These are phyloP conservation scores for Siniperca undulata DNA, from an alignment of 2,797 vertebrate species.

Conservation along the genomic window DNA sequence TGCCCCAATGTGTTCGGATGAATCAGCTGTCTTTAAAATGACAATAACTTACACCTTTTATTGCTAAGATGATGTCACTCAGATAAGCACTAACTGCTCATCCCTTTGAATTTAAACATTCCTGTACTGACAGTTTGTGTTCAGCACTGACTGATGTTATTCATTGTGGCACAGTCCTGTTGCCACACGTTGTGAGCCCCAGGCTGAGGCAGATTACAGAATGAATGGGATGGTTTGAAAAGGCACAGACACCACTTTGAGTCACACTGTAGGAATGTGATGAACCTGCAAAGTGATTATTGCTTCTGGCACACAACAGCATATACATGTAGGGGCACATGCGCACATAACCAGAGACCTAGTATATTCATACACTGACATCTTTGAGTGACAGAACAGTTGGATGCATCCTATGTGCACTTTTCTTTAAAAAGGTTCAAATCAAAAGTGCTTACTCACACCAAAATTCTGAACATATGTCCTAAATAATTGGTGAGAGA, in stretches of 20 bases:
- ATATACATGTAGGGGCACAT: conserved; percentile 17
- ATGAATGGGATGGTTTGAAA: conserved; percentile 77
- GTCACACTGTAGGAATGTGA: conserved; percentile 85
- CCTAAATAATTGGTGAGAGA: conserved; percentile 18
- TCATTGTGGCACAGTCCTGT: conserved; percentile 32
- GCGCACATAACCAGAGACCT: background rate
- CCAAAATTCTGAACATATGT: conserved; percentile 53
- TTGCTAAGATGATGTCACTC: background rate
- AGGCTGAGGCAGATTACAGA: conserved; percentile 72
- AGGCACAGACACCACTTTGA: conserved; percentile 70
- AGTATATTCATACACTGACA: background rate
- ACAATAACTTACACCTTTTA: background rate
- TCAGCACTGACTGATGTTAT: conserved; percentile 32
- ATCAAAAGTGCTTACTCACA: conserved; percentile 62
- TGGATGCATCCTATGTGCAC: background rate
- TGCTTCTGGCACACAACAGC: conserved; percentile 39
- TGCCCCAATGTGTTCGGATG: background rate
- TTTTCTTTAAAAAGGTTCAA: conserved; percentile 49
- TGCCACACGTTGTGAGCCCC: conserved; percentile 50
- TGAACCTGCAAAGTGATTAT: conserved; percentile 82
- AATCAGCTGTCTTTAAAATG: background rate
- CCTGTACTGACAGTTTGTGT: conserved; percentile 31
- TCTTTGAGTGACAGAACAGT: conserved; percentile 49
- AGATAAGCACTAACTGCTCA: background rate
- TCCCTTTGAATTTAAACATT: conserved; percentile 19